Conservation (phyloP, 2,113 vertebrate species). For the Athene cunicularia region DNA sequence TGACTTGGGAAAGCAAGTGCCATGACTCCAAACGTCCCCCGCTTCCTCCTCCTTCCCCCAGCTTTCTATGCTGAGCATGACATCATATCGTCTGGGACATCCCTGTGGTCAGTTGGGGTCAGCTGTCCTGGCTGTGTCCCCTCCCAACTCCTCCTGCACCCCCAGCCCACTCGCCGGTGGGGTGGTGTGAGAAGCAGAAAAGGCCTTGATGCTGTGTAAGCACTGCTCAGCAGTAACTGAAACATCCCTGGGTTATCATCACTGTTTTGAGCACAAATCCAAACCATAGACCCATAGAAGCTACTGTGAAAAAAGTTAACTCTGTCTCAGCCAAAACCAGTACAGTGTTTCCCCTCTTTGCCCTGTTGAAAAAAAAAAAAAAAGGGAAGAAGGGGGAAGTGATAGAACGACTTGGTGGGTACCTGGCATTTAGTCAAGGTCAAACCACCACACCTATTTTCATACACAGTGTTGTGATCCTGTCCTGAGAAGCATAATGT, state of each 20-base stretch:
- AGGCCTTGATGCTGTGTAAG: not conserved
- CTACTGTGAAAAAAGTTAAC: not conserved
- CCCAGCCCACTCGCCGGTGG: not conserved
- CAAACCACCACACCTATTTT: not conserved
- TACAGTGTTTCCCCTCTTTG: not conserved
- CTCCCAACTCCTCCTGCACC: not conserved
- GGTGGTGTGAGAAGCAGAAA: not conserved
- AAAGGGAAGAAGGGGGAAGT: no score
- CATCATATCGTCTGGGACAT: fast-evolving
- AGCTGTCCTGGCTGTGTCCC: not conserved
- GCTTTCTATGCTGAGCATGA: not conserved
- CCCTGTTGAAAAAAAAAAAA: no score
- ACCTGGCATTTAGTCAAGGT: no score
- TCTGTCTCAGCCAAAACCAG: not conserved
- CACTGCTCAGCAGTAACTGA: not conserved
- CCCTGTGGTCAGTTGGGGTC: not conserved
- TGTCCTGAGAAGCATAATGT: not conserved
- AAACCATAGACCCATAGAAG: not conserved
- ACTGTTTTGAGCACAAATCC: not conserved
- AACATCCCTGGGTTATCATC: not conserved
- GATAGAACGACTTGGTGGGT: no score
- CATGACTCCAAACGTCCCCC: fast-evolving
- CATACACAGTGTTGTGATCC: not conserved
- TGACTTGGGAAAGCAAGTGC: not conserved
- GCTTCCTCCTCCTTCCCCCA: not conserved